phyloP scores from a whole-genome alignment of 2,888 invertebrate genomes.

The Opisthograptis luteolata region DNA sequence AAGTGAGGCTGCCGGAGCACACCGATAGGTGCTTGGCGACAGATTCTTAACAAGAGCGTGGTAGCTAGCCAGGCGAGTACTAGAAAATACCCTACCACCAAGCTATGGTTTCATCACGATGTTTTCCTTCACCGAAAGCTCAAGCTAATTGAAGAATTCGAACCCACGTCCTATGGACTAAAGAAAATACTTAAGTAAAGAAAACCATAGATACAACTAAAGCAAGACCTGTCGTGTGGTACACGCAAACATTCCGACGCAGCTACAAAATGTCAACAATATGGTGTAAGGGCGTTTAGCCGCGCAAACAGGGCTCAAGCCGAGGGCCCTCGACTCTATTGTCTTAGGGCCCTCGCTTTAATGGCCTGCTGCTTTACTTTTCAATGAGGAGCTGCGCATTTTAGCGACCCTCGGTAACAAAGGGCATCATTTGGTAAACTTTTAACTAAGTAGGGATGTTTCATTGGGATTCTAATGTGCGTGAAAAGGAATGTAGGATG shows the following conservation, averaged over 20 bases:
- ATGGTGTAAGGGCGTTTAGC: constrained; percentile 32
- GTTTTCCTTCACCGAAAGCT: too few species aligned
- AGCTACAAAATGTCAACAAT: constrained; percentile 45
- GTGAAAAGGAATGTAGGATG: background rate
- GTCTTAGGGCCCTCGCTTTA: constrained; percentile 47
- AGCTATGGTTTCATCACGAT: too few species aligned
- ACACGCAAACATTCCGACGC: constrained; percentile 28
- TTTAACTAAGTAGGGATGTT: constrained; percentile 7
- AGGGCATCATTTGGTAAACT: constrained; percentile 20
- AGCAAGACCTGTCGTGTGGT: background rate
- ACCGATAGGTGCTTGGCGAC: too few species aligned
- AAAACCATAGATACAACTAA: background rate
- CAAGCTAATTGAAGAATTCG: too few species aligned
- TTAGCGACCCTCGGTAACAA: constrained; percentile 11
- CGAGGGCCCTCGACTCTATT: constrained; percentile 42
- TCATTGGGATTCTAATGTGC: constrained; percentile 17
- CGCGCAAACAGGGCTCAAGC: constrained; percentile 39
- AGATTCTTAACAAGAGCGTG: too few species aligned
- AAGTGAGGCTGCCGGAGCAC: too few species aligned
- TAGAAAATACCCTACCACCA: too few species aligned
- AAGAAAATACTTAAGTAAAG: background rate
- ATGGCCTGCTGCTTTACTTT: constrained; percentile 49
- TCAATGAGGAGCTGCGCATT: constrained; percentile 37
- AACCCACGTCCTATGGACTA: too few species aligned
- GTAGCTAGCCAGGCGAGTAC: too few species aligned